A percentile compares a stretch with the other conserved stretches of the same genome.
Conservation (phyloP, 2,888 invertebrate genomes). For the Drosophila austrosaltans region DNA sequence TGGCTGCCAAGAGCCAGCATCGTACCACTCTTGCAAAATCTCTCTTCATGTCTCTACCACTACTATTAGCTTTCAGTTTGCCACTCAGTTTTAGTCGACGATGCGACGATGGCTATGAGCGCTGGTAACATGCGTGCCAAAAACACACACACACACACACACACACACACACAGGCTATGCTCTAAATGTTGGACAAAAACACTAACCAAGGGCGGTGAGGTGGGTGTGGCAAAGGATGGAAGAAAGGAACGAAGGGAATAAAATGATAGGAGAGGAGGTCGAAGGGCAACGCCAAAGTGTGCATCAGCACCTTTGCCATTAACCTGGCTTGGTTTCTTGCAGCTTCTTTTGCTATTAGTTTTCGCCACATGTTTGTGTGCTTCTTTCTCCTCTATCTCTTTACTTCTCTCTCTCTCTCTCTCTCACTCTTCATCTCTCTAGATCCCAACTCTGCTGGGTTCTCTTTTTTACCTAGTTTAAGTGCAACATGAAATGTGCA, state of each 20-base stretch:
- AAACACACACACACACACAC: slow-evolving; percentile 50
- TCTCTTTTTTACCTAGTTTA: slow-evolving; percentile 50
- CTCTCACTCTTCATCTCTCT: slow-evolving; percentile 7
- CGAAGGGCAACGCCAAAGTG: slow-evolving; percentile 34
- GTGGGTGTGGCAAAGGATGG: background rate
- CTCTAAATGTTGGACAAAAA: slow-evolving; percentile 46
- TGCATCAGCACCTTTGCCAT: slow-evolving; percentile 74
- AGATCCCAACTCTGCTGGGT: slow-evolving; percentile 12
- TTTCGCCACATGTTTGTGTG: slow-evolving; percentile 58
- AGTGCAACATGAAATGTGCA: slow-evolving; percentile 78
- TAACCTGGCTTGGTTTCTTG: slow-evolving; percentile 60
- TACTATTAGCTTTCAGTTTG: background rate
- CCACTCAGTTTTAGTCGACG: slow-evolving; percentile 22
- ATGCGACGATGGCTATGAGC: slow-evolving; percentile 69
- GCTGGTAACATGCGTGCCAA: slow-evolving; percentile 74
- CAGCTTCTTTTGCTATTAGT: slow-evolving; percentile 68
- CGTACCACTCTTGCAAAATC: background rate
- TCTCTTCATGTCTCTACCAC: slow-evolving; percentile 2
- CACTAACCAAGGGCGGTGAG: slow-evolving; percentile 9
- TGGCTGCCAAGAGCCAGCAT: slow-evolving; percentile 59
- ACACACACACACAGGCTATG: slow-evolving; percentile 24
- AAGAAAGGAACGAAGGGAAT: no score
- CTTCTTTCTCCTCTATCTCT: slow-evolving; percentile 5
- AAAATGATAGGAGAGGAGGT: slow-evolving; percentile 17
- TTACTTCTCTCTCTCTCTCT: background rate